A percentile compares a stretch with the other conserved stretches of the same genome.
Conservation (phyloP, 2,113 vertebrate genomes). For the Xenotilapia longispinis region DNA sequence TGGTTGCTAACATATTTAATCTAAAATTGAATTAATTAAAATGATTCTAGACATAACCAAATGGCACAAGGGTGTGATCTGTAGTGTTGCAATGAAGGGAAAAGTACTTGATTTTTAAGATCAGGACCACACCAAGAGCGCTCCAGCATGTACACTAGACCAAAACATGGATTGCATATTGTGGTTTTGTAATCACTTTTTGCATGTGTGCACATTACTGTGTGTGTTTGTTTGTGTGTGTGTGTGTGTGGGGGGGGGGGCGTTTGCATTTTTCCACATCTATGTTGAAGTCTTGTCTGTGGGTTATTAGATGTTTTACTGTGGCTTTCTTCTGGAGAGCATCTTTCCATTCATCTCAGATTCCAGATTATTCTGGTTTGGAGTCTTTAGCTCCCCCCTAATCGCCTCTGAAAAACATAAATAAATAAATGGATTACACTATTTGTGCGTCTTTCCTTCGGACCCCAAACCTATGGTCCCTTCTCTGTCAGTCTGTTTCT, state of each 20-base stretch:
- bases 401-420: background rate
- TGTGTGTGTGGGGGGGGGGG: background rate
- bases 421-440: background rate
- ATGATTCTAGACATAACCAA: background rate
- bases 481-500: background rate
- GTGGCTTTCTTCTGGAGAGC: slow-evolving; percentile 8
- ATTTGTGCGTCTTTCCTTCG: slow-evolving; percentile 18
- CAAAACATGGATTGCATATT: slow-evolving; percentile 12
- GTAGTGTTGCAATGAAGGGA: background rate
- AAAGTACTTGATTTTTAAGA: background rate
- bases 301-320: background rate
- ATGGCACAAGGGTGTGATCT: background rate
- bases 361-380: slow-evolving; percentile 22
- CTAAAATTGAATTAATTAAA: background rate
- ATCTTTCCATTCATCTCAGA: slow-evolving; percentile 17
- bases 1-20: background rate
- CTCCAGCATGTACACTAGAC: background rate
- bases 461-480: background rate
- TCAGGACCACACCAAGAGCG: slow-evolving; percentile 15
- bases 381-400: background rate
- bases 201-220: background rate
- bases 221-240: background rate
- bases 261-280: background rate
- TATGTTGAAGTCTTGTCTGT: background rate
- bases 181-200: background rate